Evolutionary conservation across 2,113 vertebrate species (phyloP), one percentile per base, ranked within the genome.

Genomic region (Scopus umbretta): DNA sequence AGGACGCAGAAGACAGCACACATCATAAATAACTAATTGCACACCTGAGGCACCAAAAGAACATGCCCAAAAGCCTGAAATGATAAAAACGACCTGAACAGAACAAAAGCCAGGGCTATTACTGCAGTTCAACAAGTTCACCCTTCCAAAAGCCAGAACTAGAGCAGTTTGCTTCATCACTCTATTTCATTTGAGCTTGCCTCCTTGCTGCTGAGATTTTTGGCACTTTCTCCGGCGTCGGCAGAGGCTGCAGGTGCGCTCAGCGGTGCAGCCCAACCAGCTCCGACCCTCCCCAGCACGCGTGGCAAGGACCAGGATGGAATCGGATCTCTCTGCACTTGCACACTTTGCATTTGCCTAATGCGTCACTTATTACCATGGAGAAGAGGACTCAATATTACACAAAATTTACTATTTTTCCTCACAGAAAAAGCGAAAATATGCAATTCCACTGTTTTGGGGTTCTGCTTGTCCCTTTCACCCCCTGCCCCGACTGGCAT

Each of bases 221-320:
- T 38, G 65, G 75, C 59, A 19, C 55, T 3, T n/a, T 36, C n/a
- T 52, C 63, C 4, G 0, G 58, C 5, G 0, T 4, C 11, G 1
- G 53, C 82, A 76, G 50, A 36, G 53, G 72, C 76, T 61, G 76
- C 68, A 55, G 88, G 61, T 36, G 73, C 6, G 3, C 59, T 20
- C 15, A 29, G 87, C 86, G 71, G 14, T 3, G 0, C 80, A 53
- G 16, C 26, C 36, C 40, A 30, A 4, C 5, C 59, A 10, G 49
- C 56, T 7, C 49, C 5, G 1, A 43, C 71, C 42, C 32, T 59
- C 29, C 53, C 45, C 30, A 45, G 67, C 66, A 18, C 12, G 0
- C 6, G 0, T 1, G 7, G 14, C 65, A 26, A 34, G 52, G 52
- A 32, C 52, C 6, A 1, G 14, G 25, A 53, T 0, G 1, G 42